Conservation (phyloP, 2,888 invertebrate species). For the Caenorhabditis angaria region DNA sequence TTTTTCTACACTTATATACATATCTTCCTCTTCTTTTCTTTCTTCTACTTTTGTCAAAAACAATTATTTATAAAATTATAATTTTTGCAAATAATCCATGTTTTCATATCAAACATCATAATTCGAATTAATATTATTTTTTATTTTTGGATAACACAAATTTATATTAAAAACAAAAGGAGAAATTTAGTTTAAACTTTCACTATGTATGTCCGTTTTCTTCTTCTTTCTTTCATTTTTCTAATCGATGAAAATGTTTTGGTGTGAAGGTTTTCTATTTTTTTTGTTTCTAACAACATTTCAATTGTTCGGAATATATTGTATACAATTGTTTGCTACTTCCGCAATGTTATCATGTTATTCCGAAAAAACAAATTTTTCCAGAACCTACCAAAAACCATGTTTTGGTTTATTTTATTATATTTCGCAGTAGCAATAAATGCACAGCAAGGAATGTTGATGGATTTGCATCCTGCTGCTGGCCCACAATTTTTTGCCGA, state of each 20-base stretch:
- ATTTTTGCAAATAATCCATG: neutral
- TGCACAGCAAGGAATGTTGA: slow-evolving; percentile 31
- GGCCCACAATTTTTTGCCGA: slow-evolving; percentile 48
- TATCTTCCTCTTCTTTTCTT: slow-evolving; percentile 6
- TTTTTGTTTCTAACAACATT: neutral
- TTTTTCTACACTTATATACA: slow-evolving; percentile 21
- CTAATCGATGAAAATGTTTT: neutral
- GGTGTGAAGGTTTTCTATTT: too few relatives aligned
- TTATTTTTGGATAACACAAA: too few relatives aligned
- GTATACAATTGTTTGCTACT: too few relatives aligned
- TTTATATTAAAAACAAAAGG: neutral
- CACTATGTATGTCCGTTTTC: slow-evolving; percentile 6
- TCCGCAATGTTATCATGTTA: too few relatives aligned
- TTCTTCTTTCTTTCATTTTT: slow-evolving; percentile 5
- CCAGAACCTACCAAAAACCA: slow-evolving; percentile 20
- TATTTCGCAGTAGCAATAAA: slow-evolving; percentile 37
- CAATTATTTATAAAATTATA: neutral
- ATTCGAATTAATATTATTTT: neutral
- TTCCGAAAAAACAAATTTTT: neutral
- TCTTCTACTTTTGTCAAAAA: neutral
- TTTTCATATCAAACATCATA: slow-evolving; percentile 3
- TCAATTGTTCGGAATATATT: too few relatives aligned
- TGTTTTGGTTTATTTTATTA: slow-evolving; percentile 40
- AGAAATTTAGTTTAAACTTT: slow-evolving; percentile 1
- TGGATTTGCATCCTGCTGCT: slow-evolving; percentile 53